A percentile compares a stretch with the other conserved stretches of the same genome.
phyloP scores from a whole-genome alignment of 1,140 invertebrate genomes.

The Halictus rubicundus region DNA sequence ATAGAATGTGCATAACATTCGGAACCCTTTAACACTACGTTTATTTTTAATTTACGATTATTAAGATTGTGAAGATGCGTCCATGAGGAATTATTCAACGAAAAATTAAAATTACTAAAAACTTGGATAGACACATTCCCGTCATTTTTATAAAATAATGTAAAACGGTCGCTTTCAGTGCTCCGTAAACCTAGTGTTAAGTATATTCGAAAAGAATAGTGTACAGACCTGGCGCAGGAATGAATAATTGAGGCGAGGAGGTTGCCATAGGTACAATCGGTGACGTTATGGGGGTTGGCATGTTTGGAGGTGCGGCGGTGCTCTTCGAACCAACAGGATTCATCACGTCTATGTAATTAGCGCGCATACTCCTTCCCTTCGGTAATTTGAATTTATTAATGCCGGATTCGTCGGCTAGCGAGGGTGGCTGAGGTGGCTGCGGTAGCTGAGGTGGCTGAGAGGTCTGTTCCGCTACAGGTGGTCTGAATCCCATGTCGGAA shows the following conservation, averaged over 20 bases:
- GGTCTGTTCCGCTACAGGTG: constrained; percentile 35
- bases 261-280: constrained; percentile 78
- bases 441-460: constrained; percentile 34
- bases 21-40: too few species aligned
- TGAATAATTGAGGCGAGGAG: constrained; percentile 80
- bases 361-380: constrained; percentile 85
- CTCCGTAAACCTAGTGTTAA: too few species aligned
- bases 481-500: constrained; percentile 79
- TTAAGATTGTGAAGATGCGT: too few species aligned
- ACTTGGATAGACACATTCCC: too few species aligned
- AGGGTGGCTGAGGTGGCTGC: constrained; percentile 30
- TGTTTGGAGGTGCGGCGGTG: constrained; percentile 75
- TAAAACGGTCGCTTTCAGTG: too few species aligned
- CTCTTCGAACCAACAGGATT: constrained; percentile 84
- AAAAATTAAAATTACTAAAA: too few species aligned
- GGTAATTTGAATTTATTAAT: constrained; percentile 88
- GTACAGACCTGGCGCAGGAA: constrained; percentile 79
- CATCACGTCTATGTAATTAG: constrained; percentile 91
- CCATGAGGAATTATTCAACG: too few species aligned
- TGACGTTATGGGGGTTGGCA: constrained; percentile 79
- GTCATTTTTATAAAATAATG: too few species aligned
- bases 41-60: too few species aligned
- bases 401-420: constrained; percentile 56
- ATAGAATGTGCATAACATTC: too few species aligned
- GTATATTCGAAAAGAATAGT: too few species aligned